Conservation (phyloP, 2,888 invertebrate species). For the Linnaemya tessellans region DNA sequence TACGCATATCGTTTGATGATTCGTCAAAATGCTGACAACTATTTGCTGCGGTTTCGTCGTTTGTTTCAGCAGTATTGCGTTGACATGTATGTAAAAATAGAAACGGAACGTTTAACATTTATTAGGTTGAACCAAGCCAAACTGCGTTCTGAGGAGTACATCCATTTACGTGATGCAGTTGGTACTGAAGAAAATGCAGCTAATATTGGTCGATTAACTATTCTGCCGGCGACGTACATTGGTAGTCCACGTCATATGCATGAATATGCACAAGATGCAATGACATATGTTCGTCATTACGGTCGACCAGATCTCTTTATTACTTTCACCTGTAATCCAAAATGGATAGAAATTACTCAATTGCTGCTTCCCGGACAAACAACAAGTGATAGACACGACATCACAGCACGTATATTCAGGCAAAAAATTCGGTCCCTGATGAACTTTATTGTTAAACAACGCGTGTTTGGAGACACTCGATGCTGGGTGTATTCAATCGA, state of each 20-base stretch:
- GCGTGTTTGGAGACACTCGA: neutral
- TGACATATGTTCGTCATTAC: too few relatives aligned
- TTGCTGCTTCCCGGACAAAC: constrained; percentile 4
- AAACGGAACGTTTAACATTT: neutral
- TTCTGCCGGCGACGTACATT: neutral
- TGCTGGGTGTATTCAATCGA: neutral
- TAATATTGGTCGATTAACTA: neutral
- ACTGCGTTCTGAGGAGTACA: constrained; percentile 15
- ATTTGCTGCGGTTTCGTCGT: constrained; percentile 6
- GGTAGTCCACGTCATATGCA: constrained; percentile 1
- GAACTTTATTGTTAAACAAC: neutral
- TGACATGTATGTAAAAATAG: constrained; percentile 12
- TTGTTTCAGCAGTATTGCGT: constrained; percentile 12
- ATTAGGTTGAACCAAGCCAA: constrained; percentile 8
- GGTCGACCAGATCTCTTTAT: neutral
- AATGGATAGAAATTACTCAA: neutral
- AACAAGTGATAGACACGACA: neutral
- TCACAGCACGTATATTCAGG: neutral
- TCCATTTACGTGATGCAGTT: neutral
- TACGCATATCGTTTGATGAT: constrained; percentile 17
- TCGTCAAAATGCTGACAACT: constrained; percentile 3
- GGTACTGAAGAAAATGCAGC: neutral
- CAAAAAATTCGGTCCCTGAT: neutral
- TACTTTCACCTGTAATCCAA: neutral
- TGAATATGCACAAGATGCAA: neutral